These are phyloP conservation scores for Coccyzus lansbergi DNA, from an alignment of 2,797 vertebrate species.

Conservation along the genomic window DNA sequence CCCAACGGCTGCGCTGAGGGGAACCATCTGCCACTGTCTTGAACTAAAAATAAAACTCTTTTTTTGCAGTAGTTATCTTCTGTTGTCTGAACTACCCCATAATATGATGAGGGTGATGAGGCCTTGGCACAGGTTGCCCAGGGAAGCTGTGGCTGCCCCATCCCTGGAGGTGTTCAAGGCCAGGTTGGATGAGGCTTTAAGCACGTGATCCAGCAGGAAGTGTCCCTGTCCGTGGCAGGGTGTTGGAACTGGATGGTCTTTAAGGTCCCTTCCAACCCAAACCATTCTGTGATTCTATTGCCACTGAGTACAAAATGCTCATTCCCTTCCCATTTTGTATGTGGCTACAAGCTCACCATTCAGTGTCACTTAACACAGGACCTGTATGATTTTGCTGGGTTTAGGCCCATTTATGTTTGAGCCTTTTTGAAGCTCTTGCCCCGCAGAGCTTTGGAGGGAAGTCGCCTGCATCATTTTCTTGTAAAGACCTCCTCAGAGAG, in stretches of 20 bases:
- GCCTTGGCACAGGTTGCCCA: no score
- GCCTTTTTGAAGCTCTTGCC: neutral
- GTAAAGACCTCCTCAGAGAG: neutral
- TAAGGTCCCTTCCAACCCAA: no score
- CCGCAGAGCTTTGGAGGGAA: neutral
- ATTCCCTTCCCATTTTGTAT: neutral
- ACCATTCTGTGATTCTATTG: no score
- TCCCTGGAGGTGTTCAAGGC: no score
- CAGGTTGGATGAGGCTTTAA: no score
- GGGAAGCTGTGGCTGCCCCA: no score
- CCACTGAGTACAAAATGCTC: neutral
- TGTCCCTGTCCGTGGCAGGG: no score
- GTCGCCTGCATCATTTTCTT: neutral
- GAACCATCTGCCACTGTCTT: neutral
- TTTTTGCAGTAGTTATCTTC: neutral
- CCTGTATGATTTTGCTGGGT: fast-evolving
- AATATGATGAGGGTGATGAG: neutral
- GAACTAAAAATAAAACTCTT: slow-evolving; percentile 15
- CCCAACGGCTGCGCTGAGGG: slow-evolving; percentile 54
- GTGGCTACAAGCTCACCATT: neutral
- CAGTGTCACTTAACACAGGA: neutral
- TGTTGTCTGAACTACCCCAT: neutral
- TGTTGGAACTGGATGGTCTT: no score
- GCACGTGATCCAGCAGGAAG: no score
- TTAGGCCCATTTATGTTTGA: neutral